phyloP scores from a whole-genome alignment of 1,140 invertebrate genomes.

The Scaptomyza pallida region DNA sequence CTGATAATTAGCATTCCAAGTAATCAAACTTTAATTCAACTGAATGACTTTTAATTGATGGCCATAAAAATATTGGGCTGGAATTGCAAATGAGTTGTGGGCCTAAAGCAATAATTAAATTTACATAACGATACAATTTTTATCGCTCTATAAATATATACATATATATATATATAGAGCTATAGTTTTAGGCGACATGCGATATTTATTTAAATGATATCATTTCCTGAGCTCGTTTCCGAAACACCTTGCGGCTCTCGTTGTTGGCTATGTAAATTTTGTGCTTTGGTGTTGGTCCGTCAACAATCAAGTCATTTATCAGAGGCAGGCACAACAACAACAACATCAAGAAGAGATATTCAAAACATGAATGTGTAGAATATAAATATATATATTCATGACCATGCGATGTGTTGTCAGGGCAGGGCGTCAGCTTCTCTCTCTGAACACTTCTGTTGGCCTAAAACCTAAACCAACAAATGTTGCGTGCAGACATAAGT shows the following conservation, averaged over 20 bases:
- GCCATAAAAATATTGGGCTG: conserved; percentile 21
- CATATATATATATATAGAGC: conserved; percentile 4
- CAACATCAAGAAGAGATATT: conserved; percentile 47
- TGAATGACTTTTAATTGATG: conserved; percentile 44
- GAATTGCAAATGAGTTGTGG: conserved; percentile 26
- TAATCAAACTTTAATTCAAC: not conserved
- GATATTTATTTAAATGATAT: conserved; percentile 62
- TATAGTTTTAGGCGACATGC: conserved; percentile 31
- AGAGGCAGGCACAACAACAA: not conserved
- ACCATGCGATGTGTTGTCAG: conserved; percentile 29
- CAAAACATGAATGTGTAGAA: conserved; percentile 53
- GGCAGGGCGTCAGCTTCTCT: no score
- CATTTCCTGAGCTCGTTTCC: conserved; percentile 59
- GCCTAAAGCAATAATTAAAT: conserved; percentile 31
- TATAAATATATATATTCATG: conserved; percentile 42
- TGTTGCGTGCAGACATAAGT: conserved; percentile 71
- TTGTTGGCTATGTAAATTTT: conserved; percentile 57
- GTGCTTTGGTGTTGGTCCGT: conserved; percentile 21
- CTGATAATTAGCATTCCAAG: conserved; percentile 26
- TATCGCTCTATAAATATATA: conserved; percentile 48
- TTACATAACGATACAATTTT: conserved; percentile 40
- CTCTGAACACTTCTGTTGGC: conserved; percentile 20
- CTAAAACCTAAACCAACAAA: conserved; percentile 63
- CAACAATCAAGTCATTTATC: conserved; percentile 64
- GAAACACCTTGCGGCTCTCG: conserved; percentile 40